Conservation (phyloP, 2,888 invertebrate genomes). For the Listrodromus nycthemerus region DNA sequence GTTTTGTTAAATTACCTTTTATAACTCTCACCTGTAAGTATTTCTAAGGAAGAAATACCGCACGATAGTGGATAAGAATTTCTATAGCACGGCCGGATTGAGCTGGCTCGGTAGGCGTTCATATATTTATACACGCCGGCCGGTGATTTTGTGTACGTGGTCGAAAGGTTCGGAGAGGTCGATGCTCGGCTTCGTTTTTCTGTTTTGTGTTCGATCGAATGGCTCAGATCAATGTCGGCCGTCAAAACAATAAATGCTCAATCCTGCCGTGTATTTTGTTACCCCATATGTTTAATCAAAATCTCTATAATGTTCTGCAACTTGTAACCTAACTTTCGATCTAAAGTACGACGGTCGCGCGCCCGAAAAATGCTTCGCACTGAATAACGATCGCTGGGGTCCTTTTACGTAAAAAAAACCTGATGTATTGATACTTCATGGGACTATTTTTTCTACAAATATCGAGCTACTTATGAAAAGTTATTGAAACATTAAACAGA, state of each 20-base stretch:
- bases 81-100: not conserved
- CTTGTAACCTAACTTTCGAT: slow-evolving; percentile 54
- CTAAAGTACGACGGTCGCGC: not conserved
- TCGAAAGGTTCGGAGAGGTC: slow-evolving; percentile 57
- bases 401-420: not conserved
- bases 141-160: slow-evolving; percentile 78
- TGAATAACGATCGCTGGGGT: not conserved
- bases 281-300: not conserved
- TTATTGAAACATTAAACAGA: too few relatives aligned
- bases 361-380: not conserved
- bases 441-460: not conserved
- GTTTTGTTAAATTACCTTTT: slow-evolving; percentile 56
- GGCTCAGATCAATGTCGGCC: not conserved
- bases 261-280: slow-evolving; percentile 26
- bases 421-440: not conserved
- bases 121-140: slow-evolving; percentile 71
- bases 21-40: slow-evolving; percentile 1
- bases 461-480: not conserved
- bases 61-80: slow-evolving; percentile 1
- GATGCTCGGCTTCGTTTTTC: slow-evolving; percentile 34
- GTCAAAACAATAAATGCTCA: not conserved
- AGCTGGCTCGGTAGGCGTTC: not conserved
- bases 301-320: not conserved
- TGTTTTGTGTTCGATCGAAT: slow-evolving; percentile 14
- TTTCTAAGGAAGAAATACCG: not conserved